These are phyloP conservation scores for Operophtera brumata DNA, from an alignment of 2,888 invertebrate genomes.

Conservation along the genomic window DNA sequence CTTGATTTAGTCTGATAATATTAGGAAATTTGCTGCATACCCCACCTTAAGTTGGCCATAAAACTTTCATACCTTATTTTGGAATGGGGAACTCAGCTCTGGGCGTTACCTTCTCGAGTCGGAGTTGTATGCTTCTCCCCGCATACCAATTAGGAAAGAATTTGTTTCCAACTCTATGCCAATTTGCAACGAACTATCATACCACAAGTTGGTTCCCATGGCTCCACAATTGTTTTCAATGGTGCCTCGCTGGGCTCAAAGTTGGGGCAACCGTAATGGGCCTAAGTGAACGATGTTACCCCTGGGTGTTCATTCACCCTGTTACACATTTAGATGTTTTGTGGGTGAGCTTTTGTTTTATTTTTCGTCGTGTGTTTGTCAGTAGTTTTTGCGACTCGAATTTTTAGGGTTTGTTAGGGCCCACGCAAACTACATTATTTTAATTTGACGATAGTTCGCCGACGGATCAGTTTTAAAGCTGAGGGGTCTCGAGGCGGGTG, in stretches of 20 bases:
- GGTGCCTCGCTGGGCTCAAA: constrained; percentile 61
- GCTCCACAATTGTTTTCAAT: constrained; percentile 70
- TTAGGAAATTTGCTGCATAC: not conserved
- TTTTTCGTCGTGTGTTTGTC: constrained; percentile 31
- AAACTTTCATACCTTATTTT: constrained; percentile 8
- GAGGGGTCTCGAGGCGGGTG: too few relatives aligned
- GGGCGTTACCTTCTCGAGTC: constrained; percentile 15
- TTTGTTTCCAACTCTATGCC: constrained; percentile 53
- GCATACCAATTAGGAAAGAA: constrained; percentile 49
- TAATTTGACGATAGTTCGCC: too few relatives aligned
- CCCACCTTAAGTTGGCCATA: constrained; percentile 7
- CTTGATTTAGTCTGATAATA: too few relatives aligned
- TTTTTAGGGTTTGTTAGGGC: too few relatives aligned
- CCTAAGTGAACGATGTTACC: constrained; percentile 78
- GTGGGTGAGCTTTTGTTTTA: constrained; percentile 47
- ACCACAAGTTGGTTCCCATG: constrained; percentile 61
- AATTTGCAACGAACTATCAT: constrained; percentile 58
- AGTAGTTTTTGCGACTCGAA: constrained; percentile 3
- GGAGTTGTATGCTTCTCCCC: constrained; percentile 23
- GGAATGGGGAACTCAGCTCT: constrained; percentile 14
- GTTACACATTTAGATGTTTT: constrained; percentile 60
- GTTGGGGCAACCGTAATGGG: constrained; percentile 69
- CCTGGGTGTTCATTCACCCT: constrained; percentile 69
- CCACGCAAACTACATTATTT: too few relatives aligned
- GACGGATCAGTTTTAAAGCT: too few relatives aligned